These are phyloP conservation scores for Heteromurus nitidus DNA, from an alignment of 2,888 invertebrate genomes.

Conservation along the genomic window DNA sequence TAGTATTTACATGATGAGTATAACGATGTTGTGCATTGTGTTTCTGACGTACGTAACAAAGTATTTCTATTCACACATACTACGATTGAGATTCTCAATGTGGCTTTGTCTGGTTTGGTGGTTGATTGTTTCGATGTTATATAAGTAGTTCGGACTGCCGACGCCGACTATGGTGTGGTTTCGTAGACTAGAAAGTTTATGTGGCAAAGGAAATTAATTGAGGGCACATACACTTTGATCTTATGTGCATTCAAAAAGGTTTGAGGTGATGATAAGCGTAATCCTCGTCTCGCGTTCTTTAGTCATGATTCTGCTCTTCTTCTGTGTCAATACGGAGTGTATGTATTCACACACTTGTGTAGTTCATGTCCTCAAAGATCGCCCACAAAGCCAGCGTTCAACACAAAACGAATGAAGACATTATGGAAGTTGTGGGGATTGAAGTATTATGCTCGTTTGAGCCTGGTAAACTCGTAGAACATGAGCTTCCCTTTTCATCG, in stretches of 20 bases:
- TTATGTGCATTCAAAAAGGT: constrained; percentile 39
- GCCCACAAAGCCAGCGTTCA: neutral
- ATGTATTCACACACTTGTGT: constrained; percentile 14
- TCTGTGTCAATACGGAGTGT: constrained; percentile 45
- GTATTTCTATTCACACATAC: too few relatives aligned
- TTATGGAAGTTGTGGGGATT: neutral
- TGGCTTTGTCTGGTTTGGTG: constrained; percentile 8
- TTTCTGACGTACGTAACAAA: too few relatives aligned
- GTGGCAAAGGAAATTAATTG: constrained; percentile 62
- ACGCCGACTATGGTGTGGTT: constrained; percentile 39
- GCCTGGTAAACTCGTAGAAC: neutral
- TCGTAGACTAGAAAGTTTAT: constrained; percentile 47
- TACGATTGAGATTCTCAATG: neutral
- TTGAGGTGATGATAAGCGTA: constrained; percentile 62
- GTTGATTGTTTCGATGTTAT: constrained; percentile 29
- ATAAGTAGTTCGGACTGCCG: constrained; percentile 35
- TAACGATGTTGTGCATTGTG: constrained; percentile 41
- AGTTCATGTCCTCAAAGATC: neutral
- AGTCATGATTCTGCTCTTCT: constrained; percentile 54
- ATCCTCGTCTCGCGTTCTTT: constrained; percentile 52
- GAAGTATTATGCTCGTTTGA: too few relatives aligned
- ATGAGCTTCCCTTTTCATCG: constrained; percentile 42
- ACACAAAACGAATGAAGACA: too few relatives aligned
- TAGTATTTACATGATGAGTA: constrained; percentile 50
- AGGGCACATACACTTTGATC: constrained; percentile 62